These are phyloP conservation scores for Scolopax rusticola DNA, from an alignment of 2,797 vertebrate species.

Conservation along the genomic window DNA sequence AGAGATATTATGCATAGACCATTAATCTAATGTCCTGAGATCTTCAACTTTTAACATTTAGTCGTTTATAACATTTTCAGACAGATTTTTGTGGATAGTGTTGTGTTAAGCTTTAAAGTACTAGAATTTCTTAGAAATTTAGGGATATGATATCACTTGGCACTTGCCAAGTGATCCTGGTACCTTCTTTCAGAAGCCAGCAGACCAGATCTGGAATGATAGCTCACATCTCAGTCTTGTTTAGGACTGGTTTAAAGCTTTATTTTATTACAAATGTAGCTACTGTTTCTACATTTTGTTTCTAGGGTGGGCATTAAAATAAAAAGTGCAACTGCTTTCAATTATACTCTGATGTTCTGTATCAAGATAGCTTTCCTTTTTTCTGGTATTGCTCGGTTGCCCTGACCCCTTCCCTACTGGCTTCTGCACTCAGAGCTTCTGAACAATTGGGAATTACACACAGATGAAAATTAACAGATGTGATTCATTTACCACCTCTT, in stretches of 20 bases:
- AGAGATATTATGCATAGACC: background rate
- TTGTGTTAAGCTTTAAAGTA: background rate
- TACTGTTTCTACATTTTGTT: conserved; percentile 7
- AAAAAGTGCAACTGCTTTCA: conserved; percentile 15
- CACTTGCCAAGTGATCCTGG: background rate
- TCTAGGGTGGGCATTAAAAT: background rate
- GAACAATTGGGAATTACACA: background rate
- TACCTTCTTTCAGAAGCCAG: background rate
- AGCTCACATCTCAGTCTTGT: background rate
- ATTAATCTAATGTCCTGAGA: background rate
- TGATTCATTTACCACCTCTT: background rate
- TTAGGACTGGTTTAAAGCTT: background rate
- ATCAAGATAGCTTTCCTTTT: conserved; percentile 27
- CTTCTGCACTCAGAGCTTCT: conserved; percentile 11
- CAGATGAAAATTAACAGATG: background rate
- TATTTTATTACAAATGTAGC: background rate
- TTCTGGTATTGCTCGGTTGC: background rate
- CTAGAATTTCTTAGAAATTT: background rate
- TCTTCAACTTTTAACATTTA: background rate
- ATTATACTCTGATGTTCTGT: background rate
- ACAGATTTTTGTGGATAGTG: background rate
- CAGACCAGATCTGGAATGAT: background rate
- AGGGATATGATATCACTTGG: background rate
- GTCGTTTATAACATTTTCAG: background rate
- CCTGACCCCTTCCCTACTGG: background rate